Evolutionary conservation across 1,140 invertebrate species (phyloP).

Genomic region (Mesaphorura yosii): DNA sequence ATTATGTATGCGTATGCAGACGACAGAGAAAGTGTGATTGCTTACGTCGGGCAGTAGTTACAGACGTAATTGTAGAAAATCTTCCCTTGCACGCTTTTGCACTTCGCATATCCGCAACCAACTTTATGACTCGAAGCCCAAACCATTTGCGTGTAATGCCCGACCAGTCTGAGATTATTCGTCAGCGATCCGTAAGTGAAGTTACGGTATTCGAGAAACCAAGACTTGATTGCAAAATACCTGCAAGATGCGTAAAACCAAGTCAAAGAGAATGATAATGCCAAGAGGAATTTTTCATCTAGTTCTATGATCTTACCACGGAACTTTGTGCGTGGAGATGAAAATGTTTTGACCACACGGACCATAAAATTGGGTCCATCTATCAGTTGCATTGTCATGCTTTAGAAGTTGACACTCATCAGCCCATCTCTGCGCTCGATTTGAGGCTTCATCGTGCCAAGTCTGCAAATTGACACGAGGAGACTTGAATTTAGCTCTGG

Average conservation of each 20-base stretch:
- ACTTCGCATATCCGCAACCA: conserved; percentile 63
- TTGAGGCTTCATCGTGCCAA: conserved; percentile 56
- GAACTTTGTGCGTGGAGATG: conserved; percentile 61
- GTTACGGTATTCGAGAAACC: conserved; percentile 61
- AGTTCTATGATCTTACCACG: conserved; percentile 53
- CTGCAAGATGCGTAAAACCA: conserved; percentile 37
- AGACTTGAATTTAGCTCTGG: not conserved
- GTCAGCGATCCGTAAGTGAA: conserved; percentile 55
- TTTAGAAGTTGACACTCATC: conserved; percentile 54
- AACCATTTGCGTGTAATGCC: conserved; percentile 66
- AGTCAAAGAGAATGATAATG: not conserved
- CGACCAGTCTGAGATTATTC: conserved; percentile 52
- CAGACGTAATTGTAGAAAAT: conserved; percentile 72
- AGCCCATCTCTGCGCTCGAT: conserved; percentile 60
- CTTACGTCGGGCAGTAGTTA: conserved; percentile 74
- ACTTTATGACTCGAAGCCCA: conserved; percentile 66
- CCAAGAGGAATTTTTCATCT: not conserved
- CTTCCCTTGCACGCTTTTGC: conserved; percentile 42
- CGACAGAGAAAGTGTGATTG: conserved; percentile 24
- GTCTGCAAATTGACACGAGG: conserved; percentile 41
- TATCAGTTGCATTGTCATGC: conserved; percentile 55
- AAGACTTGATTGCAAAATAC: conserved; percentile 66
- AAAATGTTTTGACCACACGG: conserved; percentile 73
- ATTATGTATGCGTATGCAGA: too few species aligned
- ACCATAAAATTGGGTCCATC: conserved; percentile 54